Base-by-base conservation (phyloP, 2,797 vertebrate genomes). In the Chelonia mydas region DNA sequence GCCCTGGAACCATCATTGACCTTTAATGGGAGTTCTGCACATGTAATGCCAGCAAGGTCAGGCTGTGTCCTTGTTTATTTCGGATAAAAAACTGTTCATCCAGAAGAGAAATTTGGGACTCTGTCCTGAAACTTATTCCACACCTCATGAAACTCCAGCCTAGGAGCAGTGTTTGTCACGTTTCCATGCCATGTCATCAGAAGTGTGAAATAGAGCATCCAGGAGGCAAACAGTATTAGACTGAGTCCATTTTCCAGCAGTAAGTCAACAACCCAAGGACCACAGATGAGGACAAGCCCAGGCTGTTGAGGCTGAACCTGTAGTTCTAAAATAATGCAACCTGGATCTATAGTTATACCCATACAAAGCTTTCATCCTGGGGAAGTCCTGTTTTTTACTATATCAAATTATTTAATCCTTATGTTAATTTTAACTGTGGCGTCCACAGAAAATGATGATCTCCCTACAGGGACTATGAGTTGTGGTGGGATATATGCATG, bases 241-340 rank as follows among this genome's bases (percentile, higher is more conserved):
- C 45, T 50, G 72, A 82, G 27, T 61, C 8, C 84, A 86, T 88
- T 95, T 95, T 94, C n/a, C 54, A 65, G 57, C 53, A 84, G 82
- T 88, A 83, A 84, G 23, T 37, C 49, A 65, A 41, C 19, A 21
- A 68, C 31, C 19, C 41, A 72, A 83, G 11, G 7, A 85, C 3
- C 9, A 49, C 76, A 57, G 13, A 28, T 92, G 28, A 91, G 77
- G 0, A 92, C 57, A 92, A 95, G n/a, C 89, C 47, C 54, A 88
- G n/a, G 91, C 84, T 37, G 65, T 3, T 54, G 86, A 89, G 31
- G 54, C 11, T 9, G 33, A 10, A 72, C 50, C 27, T 83, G 23
- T 45, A 93, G 11, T 50, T 92, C 50, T 81, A 81, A 91, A 90
- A 61, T 61, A 89, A 94, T 68, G 54, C 19, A 72, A 5, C 33